These are phyloP conservation scores for Bedellia somnulentella DNA, from an alignment of 2,888 invertebrate species.

Conservation along the genomic window DNA sequence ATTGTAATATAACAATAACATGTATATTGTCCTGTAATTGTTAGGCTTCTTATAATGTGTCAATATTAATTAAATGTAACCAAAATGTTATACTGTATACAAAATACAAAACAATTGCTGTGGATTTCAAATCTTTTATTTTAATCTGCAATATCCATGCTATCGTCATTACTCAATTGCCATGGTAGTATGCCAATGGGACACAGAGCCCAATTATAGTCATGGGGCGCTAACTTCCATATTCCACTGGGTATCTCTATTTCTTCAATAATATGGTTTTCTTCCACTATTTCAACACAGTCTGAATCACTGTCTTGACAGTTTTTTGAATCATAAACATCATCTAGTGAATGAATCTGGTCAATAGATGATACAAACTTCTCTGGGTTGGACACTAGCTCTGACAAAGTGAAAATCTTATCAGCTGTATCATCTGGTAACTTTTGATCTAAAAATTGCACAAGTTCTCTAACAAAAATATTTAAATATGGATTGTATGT, in stretches of 20 bases:
- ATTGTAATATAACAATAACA: conserved; percentile 47
- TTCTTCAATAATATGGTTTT: no score
- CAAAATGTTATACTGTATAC: conserved; percentile 55
- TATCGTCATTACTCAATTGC: conserved; percentile 19
- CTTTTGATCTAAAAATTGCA: conserved; percentile 27
- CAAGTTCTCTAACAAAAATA: conserved; percentile 30
- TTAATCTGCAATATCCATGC: conserved; percentile 1
- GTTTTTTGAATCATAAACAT: conserved; percentile 19
- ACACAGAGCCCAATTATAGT: conserved; percentile 37
- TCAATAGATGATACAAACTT: conserved; percentile 17
- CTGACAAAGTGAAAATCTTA: conserved; percentile 28
- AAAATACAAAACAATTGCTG: conserved; percentile 53
- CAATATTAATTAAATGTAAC: conserved; percentile 56
- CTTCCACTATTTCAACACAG: conserved; percentile 8
- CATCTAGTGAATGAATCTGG: conserved; percentile 43
- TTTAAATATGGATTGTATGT: conserved; percentile 35
- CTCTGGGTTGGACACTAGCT: conserved; percentile 31
- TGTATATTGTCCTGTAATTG: conserved; percentile 54
- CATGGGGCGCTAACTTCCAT: conserved; percentile 29
- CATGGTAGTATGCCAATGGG: conserved; percentile 56
- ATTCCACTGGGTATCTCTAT: conserved; percentile 16
- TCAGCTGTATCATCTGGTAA: conserved; percentile 21
- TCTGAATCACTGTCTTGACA: conserved; percentile 11
- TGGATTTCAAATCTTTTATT: conserved; percentile 17
- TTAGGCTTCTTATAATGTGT: conserved; percentile 46